phyloP scores from a whole-genome alignment of 2,797 vertebrate species.

The Ctenopoma kingsleyae region DNA sequence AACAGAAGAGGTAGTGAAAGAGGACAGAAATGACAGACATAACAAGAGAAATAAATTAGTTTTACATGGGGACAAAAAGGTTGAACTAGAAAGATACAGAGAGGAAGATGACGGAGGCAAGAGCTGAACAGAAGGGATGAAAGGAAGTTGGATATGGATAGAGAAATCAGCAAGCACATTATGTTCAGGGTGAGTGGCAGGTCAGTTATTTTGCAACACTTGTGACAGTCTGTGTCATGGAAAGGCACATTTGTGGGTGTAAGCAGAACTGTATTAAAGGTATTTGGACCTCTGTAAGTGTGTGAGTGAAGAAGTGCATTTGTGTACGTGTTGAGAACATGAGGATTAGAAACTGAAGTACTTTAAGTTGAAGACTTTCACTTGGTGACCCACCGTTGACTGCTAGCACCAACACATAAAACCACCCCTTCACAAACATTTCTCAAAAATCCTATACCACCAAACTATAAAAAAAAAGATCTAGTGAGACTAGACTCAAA shows the following conservation, averaged over 20 bases:
- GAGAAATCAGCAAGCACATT: conserved; percentile 41
- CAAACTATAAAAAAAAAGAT: not conserved
- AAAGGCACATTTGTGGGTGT: conserved; percentile 40
- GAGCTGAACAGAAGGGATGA: not conserved
- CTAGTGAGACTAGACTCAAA: conserved; percentile 2
- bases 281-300: conserved; percentile 12
- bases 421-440: not conserved
- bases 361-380: conserved; percentile 24
- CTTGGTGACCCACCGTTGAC: conserved; percentile 1
- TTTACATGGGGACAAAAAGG: not conserved
- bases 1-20: not conserved
- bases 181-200: conserved; percentile 47
- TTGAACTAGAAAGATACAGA: not conserved
- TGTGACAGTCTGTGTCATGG: conserved; percentile 28
- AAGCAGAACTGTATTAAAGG: conserved; percentile 31
- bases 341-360: conserved; percentile 10
- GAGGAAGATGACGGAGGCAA: not conserved
- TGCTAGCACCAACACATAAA: not conserved
- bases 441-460: conserved; percentile 1
- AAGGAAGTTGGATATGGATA: not conserved
- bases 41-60: not conserved
- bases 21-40: not conserved
- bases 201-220: conserved; percentile 49
- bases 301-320: not conserved
- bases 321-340: conserved; percentile 1